Conservation (phyloP, 2,113 vertebrate genomes). For the Cheilinus undulatus region DNA sequence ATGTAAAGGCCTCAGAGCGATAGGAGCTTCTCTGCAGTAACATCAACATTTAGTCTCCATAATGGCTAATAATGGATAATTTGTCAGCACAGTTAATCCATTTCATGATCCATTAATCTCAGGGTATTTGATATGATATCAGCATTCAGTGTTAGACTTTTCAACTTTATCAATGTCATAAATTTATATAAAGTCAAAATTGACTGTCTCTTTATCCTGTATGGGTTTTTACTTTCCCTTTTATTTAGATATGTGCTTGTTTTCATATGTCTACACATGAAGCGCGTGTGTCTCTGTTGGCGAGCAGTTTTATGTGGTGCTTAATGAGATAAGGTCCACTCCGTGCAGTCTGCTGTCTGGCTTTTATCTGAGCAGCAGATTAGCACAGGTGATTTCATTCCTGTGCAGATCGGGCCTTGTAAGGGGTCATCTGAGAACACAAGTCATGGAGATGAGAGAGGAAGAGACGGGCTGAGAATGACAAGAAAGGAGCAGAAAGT, state of each 20-base stretch:
- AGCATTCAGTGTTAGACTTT: slow-evolving; percentile 69
- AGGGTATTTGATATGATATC: slow-evolving; percentile 78
- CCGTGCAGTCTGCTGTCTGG: slow-evolving; percentile 75
- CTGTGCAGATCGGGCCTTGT: slow-evolving; percentile 47
- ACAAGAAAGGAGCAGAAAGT: background rate
- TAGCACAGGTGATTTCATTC: slow-evolving; percentile 75
- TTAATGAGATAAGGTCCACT: slow-evolving; percentile 74
- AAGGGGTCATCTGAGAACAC: slow-evolving; percentile 35
- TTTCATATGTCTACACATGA: slow-evolving; percentile 32
- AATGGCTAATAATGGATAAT: slow-evolving; percentile 84
- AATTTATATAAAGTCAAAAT: slow-evolving; percentile 39
- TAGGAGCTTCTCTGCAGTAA: slow-evolving; percentile 79
- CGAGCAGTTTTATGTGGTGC: slow-evolving; percentile 60
- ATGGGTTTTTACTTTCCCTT: background rate
- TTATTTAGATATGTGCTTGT: slow-evolving; percentile 35
- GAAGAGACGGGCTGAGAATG: background rate
- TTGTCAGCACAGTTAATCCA: slow-evolving; percentile 71
- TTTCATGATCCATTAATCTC: slow-evolving; percentile 63
- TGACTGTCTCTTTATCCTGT: slow-evolving; percentile 28
- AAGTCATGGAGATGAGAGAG: slow-evolving; percentile 14
- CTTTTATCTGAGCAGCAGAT: slow-evolving; percentile 73
- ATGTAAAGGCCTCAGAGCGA: slow-evolving; percentile 62
- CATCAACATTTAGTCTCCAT: slow-evolving; percentile 61
- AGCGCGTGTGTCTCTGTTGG: slow-evolving; percentile 16
- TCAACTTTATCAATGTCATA: slow-evolving; percentile 41